phyloP scores from a whole-genome alignment of 2,888 invertebrate genomes.

The Hedya salicella region DNA sequence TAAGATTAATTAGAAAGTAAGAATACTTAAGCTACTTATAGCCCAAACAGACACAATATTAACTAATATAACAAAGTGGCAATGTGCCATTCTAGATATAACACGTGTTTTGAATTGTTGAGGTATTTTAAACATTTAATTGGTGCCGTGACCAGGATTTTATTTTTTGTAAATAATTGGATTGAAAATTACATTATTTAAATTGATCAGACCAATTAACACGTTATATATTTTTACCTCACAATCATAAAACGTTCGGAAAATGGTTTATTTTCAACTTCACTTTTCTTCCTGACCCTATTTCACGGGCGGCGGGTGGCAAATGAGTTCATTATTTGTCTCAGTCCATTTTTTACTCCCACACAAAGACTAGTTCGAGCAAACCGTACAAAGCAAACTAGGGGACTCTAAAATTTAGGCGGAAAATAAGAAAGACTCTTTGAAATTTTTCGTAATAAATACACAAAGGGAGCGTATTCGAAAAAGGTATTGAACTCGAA shows the following conservation, averaged over 20 bases:
- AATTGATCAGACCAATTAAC: too few relatives aligned
- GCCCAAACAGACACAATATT: too few relatives aligned
- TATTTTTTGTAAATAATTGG: too few relatives aligned
- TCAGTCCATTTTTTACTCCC: constrained; percentile 53
- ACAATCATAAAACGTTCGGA: neutral
- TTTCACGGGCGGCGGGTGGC: constrained; percentile 54
- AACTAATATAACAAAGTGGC: too few relatives aligned
- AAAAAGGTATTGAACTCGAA: neutral
- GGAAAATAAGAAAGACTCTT: constrained; percentile 37
- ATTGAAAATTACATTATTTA: too few relatives aligned
- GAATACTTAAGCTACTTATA: too few relatives aligned
- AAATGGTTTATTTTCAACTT: constrained; percentile 48
- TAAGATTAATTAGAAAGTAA: too few relatives aligned
- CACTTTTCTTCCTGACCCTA: constrained; percentile 54
- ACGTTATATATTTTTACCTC: neutral
- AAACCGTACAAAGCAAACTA: constrained; percentile 39
- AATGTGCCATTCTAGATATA: too few relatives aligned
- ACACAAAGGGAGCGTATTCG: constrained; percentile 19
- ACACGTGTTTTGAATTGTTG: too few relatives aligned
- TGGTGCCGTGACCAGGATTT: too few relatives aligned
- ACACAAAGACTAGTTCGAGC: constrained; percentile 32
- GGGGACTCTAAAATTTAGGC: constrained; percentile 31
- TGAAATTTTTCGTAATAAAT: constrained; percentile 23
- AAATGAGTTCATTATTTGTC: constrained; percentile 68
- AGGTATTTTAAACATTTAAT: too few relatives aligned